Conservation (phyloP, 2,113 vertebrate species). For the Podarcis muralis region DNA sequence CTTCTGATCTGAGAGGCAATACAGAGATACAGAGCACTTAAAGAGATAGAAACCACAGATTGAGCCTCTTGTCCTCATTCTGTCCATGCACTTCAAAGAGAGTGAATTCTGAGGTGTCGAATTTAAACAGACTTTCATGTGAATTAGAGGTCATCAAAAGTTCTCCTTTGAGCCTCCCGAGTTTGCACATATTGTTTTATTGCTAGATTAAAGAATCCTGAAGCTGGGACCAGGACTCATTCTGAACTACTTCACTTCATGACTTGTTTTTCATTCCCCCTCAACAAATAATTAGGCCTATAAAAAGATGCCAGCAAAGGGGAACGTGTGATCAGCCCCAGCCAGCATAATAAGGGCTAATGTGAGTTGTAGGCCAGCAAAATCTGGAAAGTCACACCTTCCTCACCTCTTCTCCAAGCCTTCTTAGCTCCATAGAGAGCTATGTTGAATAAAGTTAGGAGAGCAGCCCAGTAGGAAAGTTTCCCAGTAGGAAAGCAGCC, state of each 20-base stretch:
- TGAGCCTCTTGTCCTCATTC: not conserved
- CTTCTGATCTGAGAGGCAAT: not conserved
- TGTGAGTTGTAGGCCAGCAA: too few species aligned
- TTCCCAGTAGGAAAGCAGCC: not conserved
- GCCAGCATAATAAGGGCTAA: too few species aligned
- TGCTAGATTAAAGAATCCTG: not conserved
- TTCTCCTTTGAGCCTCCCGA: not conserved
- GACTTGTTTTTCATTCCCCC: not conserved
- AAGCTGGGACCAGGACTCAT: not conserved
- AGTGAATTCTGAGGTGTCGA: not conserved
- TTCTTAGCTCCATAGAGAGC: too few species aligned
- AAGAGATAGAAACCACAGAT: not conserved
- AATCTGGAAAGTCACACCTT: too few species aligned
- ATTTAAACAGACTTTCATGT: constrained; percentile 13
- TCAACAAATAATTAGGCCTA: not conserved
- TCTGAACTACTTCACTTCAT: not conserved
- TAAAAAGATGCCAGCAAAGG: not conserved
- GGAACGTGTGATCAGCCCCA: not conserved
- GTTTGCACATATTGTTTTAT: not conserved
- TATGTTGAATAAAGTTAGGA: not conserved
- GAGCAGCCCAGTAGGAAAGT: too few species aligned
- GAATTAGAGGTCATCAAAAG: not conserved
- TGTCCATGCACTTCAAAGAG: not conserved
- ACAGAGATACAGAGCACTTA: not conserved
- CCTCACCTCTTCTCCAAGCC: not conserved